These are phyloP conservation scores for Sebastiscus albofasciatus DNA, from an alignment of 2,797 vertebrate species.

Conservation along the genomic window DNA sequence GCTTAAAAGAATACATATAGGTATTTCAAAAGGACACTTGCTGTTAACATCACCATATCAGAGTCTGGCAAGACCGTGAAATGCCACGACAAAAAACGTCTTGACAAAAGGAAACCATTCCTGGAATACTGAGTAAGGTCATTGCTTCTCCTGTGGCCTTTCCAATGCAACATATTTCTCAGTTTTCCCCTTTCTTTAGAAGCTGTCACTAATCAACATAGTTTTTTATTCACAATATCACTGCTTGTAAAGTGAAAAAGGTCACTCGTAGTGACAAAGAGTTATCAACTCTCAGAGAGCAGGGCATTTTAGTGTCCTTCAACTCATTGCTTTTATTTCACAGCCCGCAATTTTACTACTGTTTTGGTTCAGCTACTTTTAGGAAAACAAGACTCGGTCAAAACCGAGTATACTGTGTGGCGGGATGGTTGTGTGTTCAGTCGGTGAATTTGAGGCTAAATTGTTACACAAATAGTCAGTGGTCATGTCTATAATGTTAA, in stretches of 20 bases:
- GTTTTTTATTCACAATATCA: background rate
- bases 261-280: background rate
- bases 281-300: background rate
- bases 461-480: no score
- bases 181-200: background rate
- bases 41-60: conserved; percentile 43
- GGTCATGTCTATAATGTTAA: no score
- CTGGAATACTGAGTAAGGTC: conserved; percentile 41
- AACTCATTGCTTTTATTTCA: background rate
- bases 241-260: background rate
- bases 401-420: no score
- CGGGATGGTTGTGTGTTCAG: no score
- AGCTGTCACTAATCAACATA: background rate
- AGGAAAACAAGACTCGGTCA: no score
- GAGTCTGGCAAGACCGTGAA: conserved; percentile 36
- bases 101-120: conserved; percentile 25
- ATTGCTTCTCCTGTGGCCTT: conserved; percentile 1
- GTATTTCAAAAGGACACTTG: conserved; percentile 57
- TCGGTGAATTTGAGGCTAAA: no score
- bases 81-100: conserved; percentile 40
- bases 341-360: background rate
- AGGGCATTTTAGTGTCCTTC: background rate
- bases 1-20: conserved; percentile 31
- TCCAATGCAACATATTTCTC: background rate
- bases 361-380: background rate